Conservation (phyloP, 1,140 invertebrate genomes). For the Doryteuthis pealeii region DNA sequence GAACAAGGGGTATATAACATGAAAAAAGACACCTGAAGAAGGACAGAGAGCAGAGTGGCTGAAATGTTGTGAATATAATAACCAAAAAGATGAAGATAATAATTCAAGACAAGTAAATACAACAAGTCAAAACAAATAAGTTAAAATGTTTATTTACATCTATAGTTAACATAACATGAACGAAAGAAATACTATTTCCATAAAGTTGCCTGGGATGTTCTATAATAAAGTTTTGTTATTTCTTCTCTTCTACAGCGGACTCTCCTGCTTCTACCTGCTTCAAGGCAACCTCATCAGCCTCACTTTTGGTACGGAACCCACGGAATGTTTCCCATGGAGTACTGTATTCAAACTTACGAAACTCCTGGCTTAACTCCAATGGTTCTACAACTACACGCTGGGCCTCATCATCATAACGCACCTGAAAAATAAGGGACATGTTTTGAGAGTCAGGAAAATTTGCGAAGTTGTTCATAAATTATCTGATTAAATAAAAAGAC, state of each 20-base stretch:
- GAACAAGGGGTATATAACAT: too few species aligned
- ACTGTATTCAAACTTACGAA: conserved; percentile 93
- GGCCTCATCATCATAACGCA: conserved; percentile 95
- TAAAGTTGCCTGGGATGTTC: neutral
- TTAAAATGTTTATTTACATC: conserved; percentile 5
- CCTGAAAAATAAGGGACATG: conserved; percentile 67
- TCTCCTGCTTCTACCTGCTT: conserved; percentile 16
- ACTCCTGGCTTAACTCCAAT: conserved; percentile 95
- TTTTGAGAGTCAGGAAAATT: too few species aligned
- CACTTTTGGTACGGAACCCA: conserved; percentile 33
- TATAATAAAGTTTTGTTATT: conserved; percentile 13
- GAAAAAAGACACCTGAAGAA: too few species aligned
- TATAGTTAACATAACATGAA: neutral
- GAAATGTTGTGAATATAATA: too few species aligned
- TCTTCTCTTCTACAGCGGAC: conserved; percentile 21
- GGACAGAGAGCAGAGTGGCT: too few species aligned
- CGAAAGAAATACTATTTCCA: neutral
- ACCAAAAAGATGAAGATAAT: too few species aligned
- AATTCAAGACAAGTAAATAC: too few species aligned
- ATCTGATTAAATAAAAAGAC: too few species aligned
- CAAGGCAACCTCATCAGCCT: conserved; percentile 16
- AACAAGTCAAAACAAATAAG: conserved; percentile 12
- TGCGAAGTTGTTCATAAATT: too few species aligned
- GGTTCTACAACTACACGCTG: conserved; percentile 94
- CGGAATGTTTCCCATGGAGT: conserved; percentile 98